Percentiles rank a stretch among this genome's conserved stretches.
Conservation (phyloP, 1,140 invertebrate genomes). For the Pseudomyrmex flavicornis region DNA sequence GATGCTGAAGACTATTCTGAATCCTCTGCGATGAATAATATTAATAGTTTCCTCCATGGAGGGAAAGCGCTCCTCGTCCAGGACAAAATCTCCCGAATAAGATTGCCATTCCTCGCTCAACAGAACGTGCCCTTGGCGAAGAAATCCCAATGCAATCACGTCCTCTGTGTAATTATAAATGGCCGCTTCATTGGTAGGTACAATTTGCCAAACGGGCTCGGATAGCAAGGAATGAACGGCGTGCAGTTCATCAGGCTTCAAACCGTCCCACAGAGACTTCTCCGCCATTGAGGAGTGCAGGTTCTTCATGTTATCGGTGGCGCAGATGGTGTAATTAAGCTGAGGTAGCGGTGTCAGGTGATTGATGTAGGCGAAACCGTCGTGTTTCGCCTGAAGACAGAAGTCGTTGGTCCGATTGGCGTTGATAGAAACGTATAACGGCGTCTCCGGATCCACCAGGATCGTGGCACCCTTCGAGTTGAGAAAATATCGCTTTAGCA, state of each 20-base stretch:
- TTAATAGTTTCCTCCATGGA: slow-evolving; percentile 92
- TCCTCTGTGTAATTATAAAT: slow-evolving; percentile 94
- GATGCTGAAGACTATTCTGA: slow-evolving; percentile 93
- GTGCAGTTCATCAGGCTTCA: slow-evolving; percentile 90
- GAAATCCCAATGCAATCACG: slow-evolving; percentile 90
- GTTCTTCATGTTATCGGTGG: slow-evolving; percentile 90
- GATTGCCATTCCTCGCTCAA: slow-evolving; percentile 95
- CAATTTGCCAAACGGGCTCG: slow-evolving; percentile 94
- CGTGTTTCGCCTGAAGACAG: slow-evolving; percentile 90
- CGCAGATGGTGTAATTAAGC: slow-evolving; percentile 94
- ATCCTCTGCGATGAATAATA: slow-evolving; percentile 93
- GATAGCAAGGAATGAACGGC: slow-evolving; percentile 91
- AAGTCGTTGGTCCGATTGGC: slow-evolving; percentile 87
- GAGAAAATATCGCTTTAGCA: slow-evolving; percentile 93
- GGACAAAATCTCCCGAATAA: slow-evolving; percentile 91
- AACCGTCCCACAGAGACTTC: slow-evolving; percentile 92
- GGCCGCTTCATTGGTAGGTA: slow-evolving; percentile 88
- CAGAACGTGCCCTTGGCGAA: slow-evolving; percentile 92
- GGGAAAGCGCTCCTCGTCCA: slow-evolving; percentile 90
- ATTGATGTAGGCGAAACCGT: slow-evolving; percentile 92
- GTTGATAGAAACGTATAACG: slow-evolving; percentile 92
- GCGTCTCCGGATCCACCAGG: slow-evolving; percentile 90
- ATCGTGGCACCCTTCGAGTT: slow-evolving; percentile 94
- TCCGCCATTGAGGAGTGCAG: slow-evolving; percentile 91
- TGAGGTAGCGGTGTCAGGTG: slow-evolving; percentile 87